Evolutionary conservation across 2,113 vertebrate genomes (phyloP).

Genomic region (Bagarius yarrelli): DNA sequence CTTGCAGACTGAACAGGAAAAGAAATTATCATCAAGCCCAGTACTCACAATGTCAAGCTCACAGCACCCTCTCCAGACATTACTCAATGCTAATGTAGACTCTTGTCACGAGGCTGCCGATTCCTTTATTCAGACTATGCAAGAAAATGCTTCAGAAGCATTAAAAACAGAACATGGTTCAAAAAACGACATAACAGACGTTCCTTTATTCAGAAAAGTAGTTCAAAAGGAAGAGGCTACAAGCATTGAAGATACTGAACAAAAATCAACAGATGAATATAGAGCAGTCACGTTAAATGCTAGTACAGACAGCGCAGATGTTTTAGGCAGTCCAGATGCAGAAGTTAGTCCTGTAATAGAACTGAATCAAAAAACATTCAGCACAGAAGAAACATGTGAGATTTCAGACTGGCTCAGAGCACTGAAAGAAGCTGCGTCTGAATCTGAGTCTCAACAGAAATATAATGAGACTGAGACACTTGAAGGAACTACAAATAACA

Average conservation of each 20-base stretch:
- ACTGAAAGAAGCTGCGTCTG: conserved; percentile 62
- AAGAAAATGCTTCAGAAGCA: conserved; percentile 20
- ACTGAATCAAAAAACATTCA: conserved; percentile 27
- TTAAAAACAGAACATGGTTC: conserved; percentile 11
- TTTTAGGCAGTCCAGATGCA: conserved; percentile 31
- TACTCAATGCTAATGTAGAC: conserved; percentile 1
- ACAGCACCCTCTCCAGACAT: conserved; percentile 25
- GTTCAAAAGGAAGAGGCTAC: conserved; percentile 7
- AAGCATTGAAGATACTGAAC: neutral
- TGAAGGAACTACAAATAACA: conserved; percentile 49
- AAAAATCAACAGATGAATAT: conserved; percentile 21
- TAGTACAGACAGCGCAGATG: neutral
- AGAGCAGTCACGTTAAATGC: conserved; percentile 21
- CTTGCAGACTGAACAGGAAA: conserved; percentile 19
- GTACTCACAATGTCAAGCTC: conserved; percentile 10
- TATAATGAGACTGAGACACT: conserved; percentile 39
- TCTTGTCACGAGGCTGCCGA: conserved; percentile 16
- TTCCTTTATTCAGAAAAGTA: neutral
- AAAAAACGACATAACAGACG: neutral
- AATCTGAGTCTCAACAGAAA: conserved; percentile 57
- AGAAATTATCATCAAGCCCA: conserved; percentile 10
- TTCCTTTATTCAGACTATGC: conserved; percentile 40
- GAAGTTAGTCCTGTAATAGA: conserved; percentile 19
- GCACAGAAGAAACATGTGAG: conserved; percentile 30
- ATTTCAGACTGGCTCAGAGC: conserved; percentile 64